Evolutionary conservation across 2,888 invertebrate species (phyloP).

Genomic region (Dicranocentrus wangi): DNA sequence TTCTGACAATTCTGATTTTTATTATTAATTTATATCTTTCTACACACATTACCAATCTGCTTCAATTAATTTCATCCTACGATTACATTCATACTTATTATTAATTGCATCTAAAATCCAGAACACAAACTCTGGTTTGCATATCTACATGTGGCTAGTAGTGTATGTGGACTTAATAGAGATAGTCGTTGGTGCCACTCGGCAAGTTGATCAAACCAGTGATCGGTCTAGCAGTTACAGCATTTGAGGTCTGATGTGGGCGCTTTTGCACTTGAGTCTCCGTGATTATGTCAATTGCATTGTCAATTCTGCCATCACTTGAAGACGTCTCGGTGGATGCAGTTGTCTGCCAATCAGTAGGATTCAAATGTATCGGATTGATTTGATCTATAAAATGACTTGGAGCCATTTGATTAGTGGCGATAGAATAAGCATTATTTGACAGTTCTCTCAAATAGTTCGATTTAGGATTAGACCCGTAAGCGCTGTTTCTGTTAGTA

Average conservation of each 20-base stretch:
- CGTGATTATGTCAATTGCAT: not conserved
- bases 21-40: no score
- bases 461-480: no score
- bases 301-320: slow-evolving; percentile 1
- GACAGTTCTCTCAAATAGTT: not conserved
- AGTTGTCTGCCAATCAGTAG: not conserved
- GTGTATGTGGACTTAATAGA: no score
- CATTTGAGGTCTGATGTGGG: not conserved
- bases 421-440: slow-evolving; percentile 12
- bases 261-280: not conserved
- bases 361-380: not conserved
- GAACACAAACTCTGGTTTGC: no score
- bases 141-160: no score
- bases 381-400: not conserved
- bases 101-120: no score
- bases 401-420: slow-evolving; percentile 17
- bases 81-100: no score
- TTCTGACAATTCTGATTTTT: not conserved
- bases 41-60: no score
- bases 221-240: slow-evolving; percentile 14
- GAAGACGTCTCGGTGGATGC: not conserved
- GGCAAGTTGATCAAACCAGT: slow-evolving; percentile 22
- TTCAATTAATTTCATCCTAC: no score
- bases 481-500: no score
- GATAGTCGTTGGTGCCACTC: slow-evolving; percentile 40